Evolutionary conservation across 2,888 invertebrate species (phyloP).

Genomic region (Cataglyphis cursor): DNA sequence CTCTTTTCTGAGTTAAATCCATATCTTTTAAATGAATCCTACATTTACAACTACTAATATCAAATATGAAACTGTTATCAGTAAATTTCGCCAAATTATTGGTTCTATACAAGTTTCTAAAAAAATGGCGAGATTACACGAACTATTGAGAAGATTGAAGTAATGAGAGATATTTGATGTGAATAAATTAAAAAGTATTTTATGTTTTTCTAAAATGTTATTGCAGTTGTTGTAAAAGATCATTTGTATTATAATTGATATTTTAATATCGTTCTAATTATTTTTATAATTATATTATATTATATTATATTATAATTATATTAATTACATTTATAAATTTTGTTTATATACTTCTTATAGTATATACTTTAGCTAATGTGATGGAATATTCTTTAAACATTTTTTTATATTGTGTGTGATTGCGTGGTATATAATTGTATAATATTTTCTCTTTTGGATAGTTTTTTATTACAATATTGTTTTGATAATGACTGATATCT

Average conservation of each 20-base stretch:
- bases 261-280: conserved; percentile 33
- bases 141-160: not conserved
- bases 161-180: not conserved
- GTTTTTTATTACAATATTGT: not conserved
- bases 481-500: not conserved
- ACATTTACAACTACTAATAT: not conserved
- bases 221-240: not conserved
- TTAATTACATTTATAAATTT: conserved; percentile 5
- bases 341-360: not conserved
- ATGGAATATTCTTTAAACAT: not conserved
- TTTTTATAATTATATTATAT: conserved; percentile 8
- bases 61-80: not conserved
- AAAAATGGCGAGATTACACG: not conserved
- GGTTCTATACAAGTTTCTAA: not conserved
- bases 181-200: not conserved
- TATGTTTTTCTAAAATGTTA: not conserved
- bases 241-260: conserved; percentile 4
- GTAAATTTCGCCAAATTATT: not conserved
- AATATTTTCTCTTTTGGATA: not conserved
- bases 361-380: conserved; percentile 2
- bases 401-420: not conserved
- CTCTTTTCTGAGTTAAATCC: conserved; percentile 2
- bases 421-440: not conserved
- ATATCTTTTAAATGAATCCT: not conserved
- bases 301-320: not conserved